Evolutionary conservation across 1,140 invertebrate genomes (phyloP).

Genomic region (Aphidius ervi): DNA sequence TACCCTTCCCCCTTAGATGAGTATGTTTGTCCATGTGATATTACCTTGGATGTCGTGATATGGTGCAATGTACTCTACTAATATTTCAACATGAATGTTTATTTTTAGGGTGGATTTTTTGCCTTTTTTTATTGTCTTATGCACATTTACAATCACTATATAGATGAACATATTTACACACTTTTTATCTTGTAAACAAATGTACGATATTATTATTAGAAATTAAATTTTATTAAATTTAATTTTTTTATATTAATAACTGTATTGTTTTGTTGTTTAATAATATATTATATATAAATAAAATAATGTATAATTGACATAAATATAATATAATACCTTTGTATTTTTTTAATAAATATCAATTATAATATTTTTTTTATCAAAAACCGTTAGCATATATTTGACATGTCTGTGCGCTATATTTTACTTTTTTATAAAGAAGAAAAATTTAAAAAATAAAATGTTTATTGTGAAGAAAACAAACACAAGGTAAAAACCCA

Average conservation of each 20-base stretch:
- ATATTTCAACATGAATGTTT: slow-evolving; percentile 33
- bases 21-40: slow-evolving; percentile 13
- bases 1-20: slow-evolving; percentile 26
- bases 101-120: slow-evolving; percentile 2
- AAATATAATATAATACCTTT: no score
- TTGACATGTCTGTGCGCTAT: no score
- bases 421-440: no score
- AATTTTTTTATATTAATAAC: background rate
- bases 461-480: no score
- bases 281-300: no score
- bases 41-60: slow-evolving; percentile 12
- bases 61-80: slow-evolving; percentile 34
- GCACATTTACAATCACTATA: slow-evolving; percentile 18
- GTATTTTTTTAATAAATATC: no score
- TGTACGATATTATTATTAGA: background rate
- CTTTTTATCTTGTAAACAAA: slow-evolving; percentile 39
- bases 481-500: no score
- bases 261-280: no score
- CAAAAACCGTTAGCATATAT: no score
- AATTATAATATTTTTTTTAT: no score
- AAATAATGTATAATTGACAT: background rate
- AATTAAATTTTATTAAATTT: background rate
- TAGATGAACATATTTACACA: slow-evolving; percentile 41
- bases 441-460: no score
- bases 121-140: slow-evolving; percentile 26